Evolutionary conservation across 1,140 invertebrate genomes (phyloP), one percentile per base, ranked within the genome.

Genomic region (Lineus longissimus): DNA sequence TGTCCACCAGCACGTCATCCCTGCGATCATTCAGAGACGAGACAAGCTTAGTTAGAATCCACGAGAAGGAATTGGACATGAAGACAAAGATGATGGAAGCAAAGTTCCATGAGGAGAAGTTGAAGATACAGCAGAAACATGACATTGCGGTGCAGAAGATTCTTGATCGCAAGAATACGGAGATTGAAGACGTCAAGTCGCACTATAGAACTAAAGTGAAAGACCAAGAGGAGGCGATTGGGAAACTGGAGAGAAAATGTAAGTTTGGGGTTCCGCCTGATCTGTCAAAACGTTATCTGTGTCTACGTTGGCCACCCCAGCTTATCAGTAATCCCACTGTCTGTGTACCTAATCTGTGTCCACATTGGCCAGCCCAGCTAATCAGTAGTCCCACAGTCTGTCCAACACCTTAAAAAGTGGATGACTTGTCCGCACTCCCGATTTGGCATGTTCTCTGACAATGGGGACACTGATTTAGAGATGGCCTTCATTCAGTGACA

Each of bases 81-180:
- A 74, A 76, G 60, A 70, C 72, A 23, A 81, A 81, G 63, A 77
- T 81, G 74, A 59, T 79, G 41, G 79, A 82, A 62, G 78, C 76
- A 11, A 78, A 76, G 63, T 80, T 78, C 61, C 76, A 80, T 69
- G 79, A 82, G 64, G 80, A 82, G 67, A 82, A 82, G 66, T 67
- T 81, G 27, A 65, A 68, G 36, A 57, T 81, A 29, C 79, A 82
- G 64, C 78, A 82, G 47, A 80, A 74, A 66, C 78, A 82, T 76
- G 76, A 80, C 66, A 60, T 69, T 45, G 77, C 75, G 59, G 77
- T 82, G 29, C 79, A 81, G 62, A 78, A 79, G 76, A 81, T 81
- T 58, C 61, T 81, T 17, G 80, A 81, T 60, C 65, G 80, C 27
- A 81, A 81, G 66, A 82, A 82, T 71, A 63, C 70, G 15, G 80